Percentiles rank a stretch among this genome's conserved stretches.
Evolutionary conservation across 2,888 invertebrate species (phyloP).

Genomic region (Syritta pipiens): DNA sequence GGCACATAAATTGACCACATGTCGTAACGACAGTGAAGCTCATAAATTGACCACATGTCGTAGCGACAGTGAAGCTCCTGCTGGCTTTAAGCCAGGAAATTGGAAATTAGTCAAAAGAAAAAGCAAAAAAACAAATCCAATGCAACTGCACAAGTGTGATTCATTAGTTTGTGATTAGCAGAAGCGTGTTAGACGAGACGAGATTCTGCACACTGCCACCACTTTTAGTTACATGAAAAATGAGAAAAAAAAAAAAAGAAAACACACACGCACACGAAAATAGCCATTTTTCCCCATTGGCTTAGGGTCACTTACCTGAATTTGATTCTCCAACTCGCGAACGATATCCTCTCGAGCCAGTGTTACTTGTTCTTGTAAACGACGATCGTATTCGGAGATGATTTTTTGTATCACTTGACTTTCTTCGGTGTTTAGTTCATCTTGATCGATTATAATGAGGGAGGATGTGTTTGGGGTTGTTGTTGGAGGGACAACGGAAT

Average conservation of each 20-base stretch:
- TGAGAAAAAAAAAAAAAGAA: neutral
- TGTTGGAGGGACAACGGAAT: conserved; percentile 24
- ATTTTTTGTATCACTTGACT: conserved; percentile 78
- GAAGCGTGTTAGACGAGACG: conserved; percentile 51
- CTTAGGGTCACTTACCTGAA: conserved; percentile 83
- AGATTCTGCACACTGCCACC: conserved; percentile 23
- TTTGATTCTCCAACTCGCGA: conserved; percentile 85
- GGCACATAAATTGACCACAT: conserved; percentile 40
- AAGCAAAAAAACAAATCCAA: conserved; percentile 4
- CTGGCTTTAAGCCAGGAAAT: conserved; percentile 44
- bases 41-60: conserved; percentile 32
- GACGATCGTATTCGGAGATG: conserved; percentile 80
- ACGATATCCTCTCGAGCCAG: conserved; percentile 85
- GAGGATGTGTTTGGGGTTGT: conserved; percentile 71
- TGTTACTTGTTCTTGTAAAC: conserved; percentile 83
- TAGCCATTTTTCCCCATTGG: too few species aligned
- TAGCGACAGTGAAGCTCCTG: conserved; percentile 28
- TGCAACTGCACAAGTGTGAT: conserved; percentile 33
- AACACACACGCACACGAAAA: neutral
- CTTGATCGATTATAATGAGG: conserved; percentile 77
- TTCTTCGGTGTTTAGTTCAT: conserved; percentile 77
- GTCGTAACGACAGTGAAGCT: too few species aligned
- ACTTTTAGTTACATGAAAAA: conserved; percentile 12
- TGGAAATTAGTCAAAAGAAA: neutral
- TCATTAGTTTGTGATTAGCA: conserved; percentile 59